These are phyloP conservation scores for Diarsia brunnea DNA, from an alignment of 2,888 invertebrate species.

Conservation along the genomic window DNA sequence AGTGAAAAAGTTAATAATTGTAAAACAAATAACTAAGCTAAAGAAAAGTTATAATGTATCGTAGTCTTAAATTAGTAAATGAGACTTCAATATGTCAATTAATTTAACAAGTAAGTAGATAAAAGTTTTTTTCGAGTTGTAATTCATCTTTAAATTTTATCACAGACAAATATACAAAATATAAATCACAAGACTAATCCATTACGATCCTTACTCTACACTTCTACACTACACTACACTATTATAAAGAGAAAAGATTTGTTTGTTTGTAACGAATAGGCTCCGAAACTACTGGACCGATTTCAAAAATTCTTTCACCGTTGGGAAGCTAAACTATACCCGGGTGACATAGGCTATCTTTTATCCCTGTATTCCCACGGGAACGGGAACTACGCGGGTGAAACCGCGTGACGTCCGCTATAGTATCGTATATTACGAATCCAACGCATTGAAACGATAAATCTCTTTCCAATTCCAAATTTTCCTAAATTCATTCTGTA, in stretches of 20 bases:
- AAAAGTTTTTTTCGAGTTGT: not conserved
- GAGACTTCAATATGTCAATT: not conserved
- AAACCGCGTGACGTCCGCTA: too few relatives aligned
- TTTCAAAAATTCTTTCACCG: too few relatives aligned
- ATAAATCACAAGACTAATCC: slow-evolving; percentile 17
- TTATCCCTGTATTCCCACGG: too few relatives aligned
- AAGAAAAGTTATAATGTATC: not conserved
- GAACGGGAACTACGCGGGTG: too few relatives aligned
- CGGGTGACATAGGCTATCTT: too few relatives aligned
- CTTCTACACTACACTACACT: too few relatives aligned
- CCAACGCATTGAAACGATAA: slow-evolving; percentile 52
- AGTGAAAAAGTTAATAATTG: not conserved
- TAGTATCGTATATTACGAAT: slow-evolving; percentile 29
- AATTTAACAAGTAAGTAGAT: not conserved
- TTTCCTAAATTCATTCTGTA: slow-evolving; percentile 52
- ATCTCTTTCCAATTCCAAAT: slow-evolving; percentile 49
- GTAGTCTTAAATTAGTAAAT: not conserved
- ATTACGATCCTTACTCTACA: slow-evolving; percentile 5
- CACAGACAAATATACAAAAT: not conserved
- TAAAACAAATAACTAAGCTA: not conserved
- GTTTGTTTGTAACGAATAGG: too few relatives aligned
- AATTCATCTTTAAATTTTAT: not conserved
- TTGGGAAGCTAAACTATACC: too few relatives aligned
- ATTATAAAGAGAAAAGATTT: too few relatives aligned
- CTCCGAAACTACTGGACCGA: too few relatives aligned